Evolutionary conservation across 2,113 vertebrate species (phyloP).

Genomic region (Gymnarchus niloticus): DNA sequence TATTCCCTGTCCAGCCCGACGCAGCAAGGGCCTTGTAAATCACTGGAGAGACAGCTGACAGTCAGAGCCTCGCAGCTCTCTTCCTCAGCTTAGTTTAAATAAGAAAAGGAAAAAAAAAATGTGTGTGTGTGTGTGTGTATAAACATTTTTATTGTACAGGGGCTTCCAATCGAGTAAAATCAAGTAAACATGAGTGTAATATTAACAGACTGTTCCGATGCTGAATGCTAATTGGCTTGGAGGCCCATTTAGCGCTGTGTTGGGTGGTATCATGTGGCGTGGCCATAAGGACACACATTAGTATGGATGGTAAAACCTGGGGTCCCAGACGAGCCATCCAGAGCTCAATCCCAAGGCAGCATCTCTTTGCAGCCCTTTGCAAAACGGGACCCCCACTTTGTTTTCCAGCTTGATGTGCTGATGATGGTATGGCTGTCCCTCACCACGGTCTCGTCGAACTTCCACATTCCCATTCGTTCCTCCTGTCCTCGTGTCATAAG

Average conservation of each 20-base stretch:
- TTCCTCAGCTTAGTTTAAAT: slow-evolving; percentile 1
- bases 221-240: background rate
- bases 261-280: too few relatives aligned
- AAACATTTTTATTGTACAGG: background rate
- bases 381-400: too few relatives aligned
- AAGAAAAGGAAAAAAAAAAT: background rate
- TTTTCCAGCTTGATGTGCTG: too few relatives aligned
- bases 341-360: too few relatives aligned
- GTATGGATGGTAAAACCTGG: too few relatives aligned
- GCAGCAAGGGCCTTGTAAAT: background rate
- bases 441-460: too few relatives aligned
- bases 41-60: slow-evolving; percentile 44
- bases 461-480: too few relatives aligned
- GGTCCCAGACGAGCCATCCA: too few relatives aligned
- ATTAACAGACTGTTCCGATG: background rate
- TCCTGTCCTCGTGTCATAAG: too few relatives aligned
- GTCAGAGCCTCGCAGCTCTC: slow-evolving; percentile 25
- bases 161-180: background rate
- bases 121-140: background rate
- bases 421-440: too few relatives aligned
- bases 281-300: too few relatives aligned
- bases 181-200: background rate
- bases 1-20: background rate
- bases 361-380: too few relatives aligned
- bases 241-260: background rate